Base-by-base conservation (phyloP, 2,797 vertebrate species). In the Phylloscopus collybita region DNA sequence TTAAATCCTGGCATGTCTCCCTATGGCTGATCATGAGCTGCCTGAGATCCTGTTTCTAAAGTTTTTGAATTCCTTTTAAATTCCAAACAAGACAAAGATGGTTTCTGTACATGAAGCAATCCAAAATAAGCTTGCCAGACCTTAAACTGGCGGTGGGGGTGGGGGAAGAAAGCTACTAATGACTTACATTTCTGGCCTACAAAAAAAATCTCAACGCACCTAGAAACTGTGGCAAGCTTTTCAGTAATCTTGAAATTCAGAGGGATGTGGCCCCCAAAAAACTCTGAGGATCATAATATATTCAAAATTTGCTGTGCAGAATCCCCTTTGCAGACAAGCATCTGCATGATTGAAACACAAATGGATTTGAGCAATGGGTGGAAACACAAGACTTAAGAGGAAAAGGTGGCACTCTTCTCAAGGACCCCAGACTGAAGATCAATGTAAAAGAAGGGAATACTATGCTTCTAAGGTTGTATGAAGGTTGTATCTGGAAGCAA, bases 61-160 rank as follows among this genome's bases (percentile, higher is more conserved):
- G 82, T 42, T 26, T 83, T 20, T 3, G 2, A 94, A 96, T 91
- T 94, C 80, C 36, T 90, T 88, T 65, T 49, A 49, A 94, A 92
- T 93, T 91, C 80, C 65, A 80, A 90, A 73, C 44, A 85, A 25
- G 84, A 89, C 45, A 25, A 78, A 93, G 44, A 9, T 71, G 69
- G 49, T 74, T 87, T 38, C 32, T 88, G 80, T 67, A 78, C 26
- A 64, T 36, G 40, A 95, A 94, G 32, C 57, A 86, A 88, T 67
- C 49, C 53, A 88, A 93, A 91, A 88, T 27, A 86, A 88, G n/a
- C 65, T 78, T 11, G 18, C 32, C 11, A 91, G 62, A 64, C 30
- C 38, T 62, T 82, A 86, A 36, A 84, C 11, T 38, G 38, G 38
- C 10, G 38, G 38, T 10, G 10, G 38, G 38, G 38, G 38, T 38